A percentile compares a stretch with the other conserved stretches of the same genome.
Evolutionary conservation across 2,888 invertebrate species (phyloP).

Genomic region (Penaeus monodon): DNA sequence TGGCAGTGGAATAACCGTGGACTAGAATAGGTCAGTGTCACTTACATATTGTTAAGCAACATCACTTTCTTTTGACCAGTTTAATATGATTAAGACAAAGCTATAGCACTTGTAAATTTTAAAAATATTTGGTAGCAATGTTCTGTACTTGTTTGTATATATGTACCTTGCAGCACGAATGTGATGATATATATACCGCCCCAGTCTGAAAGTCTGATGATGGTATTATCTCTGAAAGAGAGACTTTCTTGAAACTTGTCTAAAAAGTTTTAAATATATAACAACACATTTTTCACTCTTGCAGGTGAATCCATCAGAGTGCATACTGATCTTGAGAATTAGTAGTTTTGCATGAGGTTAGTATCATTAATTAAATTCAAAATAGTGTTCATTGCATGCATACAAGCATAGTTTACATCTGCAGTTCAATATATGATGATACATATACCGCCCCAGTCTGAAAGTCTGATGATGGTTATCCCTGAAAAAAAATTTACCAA

Average conservation of each 20-base stretch:
- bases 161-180: too few relatives aligned
- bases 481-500: background rate
- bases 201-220: constrained; percentile 26
- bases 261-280: background rate
- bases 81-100: background rate
- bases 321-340: too few relatives aligned
- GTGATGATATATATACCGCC: constrained; percentile 26
- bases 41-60: too few relatives aligned
- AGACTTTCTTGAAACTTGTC: background rate
- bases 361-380: too few relatives aligned
- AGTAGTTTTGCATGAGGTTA: too few relatives aligned
- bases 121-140: background rate
- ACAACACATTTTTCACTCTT: too few relatives aligned
- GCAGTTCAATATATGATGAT: constrained; percentile 9
- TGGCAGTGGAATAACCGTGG: too few relatives aligned
- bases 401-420: background rate
- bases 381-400: background rate
- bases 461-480: constrained; percentile 18
- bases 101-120: too few relatives aligned
- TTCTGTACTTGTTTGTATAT: background rate
- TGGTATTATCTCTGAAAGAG: background rate
- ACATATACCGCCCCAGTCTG: constrained; percentile 38
- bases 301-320: too few relatives aligned
- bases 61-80: too few relatives aligned
- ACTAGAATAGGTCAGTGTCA: too few relatives aligned